Evolutionary conservation across 2,888 invertebrate genomes (phyloP).

Genomic region (Chymomyza amoena): DNA sequence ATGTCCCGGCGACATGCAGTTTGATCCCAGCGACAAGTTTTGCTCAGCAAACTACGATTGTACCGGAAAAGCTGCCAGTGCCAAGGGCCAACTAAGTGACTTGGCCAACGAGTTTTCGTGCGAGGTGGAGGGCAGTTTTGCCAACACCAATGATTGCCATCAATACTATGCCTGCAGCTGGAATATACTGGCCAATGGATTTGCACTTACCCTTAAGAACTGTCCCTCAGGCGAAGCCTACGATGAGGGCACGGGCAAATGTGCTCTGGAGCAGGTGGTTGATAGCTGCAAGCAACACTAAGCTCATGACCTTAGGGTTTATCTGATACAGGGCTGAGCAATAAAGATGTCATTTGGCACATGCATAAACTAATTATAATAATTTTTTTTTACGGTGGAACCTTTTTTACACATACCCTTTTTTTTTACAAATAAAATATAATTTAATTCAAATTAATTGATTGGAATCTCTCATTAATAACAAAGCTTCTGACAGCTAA

Average conservation of each 20-base stretch:
- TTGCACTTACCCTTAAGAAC: background rate
- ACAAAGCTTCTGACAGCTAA: background rate
- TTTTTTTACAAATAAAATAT: slow-evolving; percentile 2
- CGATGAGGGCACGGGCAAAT: slow-evolving; percentile 27
- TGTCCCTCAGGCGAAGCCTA: slow-evolving; percentile 30
- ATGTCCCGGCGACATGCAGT: slow-evolving; percentile 59
- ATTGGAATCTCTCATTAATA: background rate
- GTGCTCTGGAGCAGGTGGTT: slow-evolving; percentile 8
- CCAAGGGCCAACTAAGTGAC: background rate
- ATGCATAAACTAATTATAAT: background rate
- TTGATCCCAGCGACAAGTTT: slow-evolving; percentile 36
- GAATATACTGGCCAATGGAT: slow-evolving; percentile 2
- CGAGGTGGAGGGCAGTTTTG: slow-evolving; percentile 26
- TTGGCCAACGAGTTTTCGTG: slow-evolving; percentile 22
- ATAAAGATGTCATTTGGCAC: background rate
- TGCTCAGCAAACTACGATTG: slow-evolving; percentile 49
- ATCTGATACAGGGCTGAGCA: background rate
- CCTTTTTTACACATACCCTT: background rate
- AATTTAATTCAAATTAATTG: background rate
- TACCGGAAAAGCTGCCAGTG: background rate
- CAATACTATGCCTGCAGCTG: slow-evolving; percentile 32
- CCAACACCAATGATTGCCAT: slow-evolving; percentile 33
- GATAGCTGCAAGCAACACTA: background rate
- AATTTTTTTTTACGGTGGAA: background rate
- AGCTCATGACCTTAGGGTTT: background rate